phyloP scores from a whole-genome alignment of 1,140 invertebrate genomes.

The Eumeta japonica region DNA sequence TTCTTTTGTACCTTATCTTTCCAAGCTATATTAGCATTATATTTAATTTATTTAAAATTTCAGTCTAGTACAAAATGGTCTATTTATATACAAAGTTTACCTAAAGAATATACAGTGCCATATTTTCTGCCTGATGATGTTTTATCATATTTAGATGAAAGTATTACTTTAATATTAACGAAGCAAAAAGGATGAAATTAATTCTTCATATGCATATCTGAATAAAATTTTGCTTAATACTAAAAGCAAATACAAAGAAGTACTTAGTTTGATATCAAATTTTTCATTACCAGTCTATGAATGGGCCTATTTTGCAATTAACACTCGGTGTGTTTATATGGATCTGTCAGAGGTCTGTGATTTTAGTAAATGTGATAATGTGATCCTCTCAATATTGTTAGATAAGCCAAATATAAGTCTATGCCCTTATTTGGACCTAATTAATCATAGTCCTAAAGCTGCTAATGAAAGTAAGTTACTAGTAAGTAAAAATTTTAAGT shows the following conservation, averaged over 20 bases:
- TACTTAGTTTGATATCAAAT: slow-evolving; percentile 27
- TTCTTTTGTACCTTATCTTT: slow-evolving; percentile 39
- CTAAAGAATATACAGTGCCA: slow-evolving; percentile 59
- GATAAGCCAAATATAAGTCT: slow-evolving; percentile 66
- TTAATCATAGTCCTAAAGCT: slow-evolving; percentile 67
- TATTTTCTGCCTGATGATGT: slow-evolving; percentile 50
- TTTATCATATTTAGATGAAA: slow-evolving; percentile 33
- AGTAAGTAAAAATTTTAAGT: slow-evolving; percentile 30
- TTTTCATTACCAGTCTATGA: slow-evolving; percentile 47
- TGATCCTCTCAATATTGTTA: slow-evolving; percentile 35
- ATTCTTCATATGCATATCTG: slow-evolving; percentile 49
- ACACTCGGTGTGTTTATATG: slow-evolving; percentile 69
- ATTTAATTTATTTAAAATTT: slow-evolving; percentile 59
- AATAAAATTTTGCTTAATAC: too few relatives aligned
- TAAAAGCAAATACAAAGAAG: too few relatives aligned
- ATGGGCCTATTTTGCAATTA: slow-evolving; percentile 72
- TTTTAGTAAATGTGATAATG: slow-evolving; percentile 26
- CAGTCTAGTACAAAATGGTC: slow-evolving; percentile 49
- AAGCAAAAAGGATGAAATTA: slow-evolving; percentile 37
- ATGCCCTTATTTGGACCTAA: slow-evolving; percentile 74
- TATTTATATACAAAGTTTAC: slow-evolving; percentile 62
- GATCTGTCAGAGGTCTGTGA: slow-evolving; percentile 43
- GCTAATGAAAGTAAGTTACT: slow-evolving; percentile 57
- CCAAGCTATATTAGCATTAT: slow-evolving; percentile 60
- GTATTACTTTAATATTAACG: slow-evolving; percentile 34